Conservation (phyloP, 2,113 vertebrate species). For the Cranoglanis bouderius region DNA sequence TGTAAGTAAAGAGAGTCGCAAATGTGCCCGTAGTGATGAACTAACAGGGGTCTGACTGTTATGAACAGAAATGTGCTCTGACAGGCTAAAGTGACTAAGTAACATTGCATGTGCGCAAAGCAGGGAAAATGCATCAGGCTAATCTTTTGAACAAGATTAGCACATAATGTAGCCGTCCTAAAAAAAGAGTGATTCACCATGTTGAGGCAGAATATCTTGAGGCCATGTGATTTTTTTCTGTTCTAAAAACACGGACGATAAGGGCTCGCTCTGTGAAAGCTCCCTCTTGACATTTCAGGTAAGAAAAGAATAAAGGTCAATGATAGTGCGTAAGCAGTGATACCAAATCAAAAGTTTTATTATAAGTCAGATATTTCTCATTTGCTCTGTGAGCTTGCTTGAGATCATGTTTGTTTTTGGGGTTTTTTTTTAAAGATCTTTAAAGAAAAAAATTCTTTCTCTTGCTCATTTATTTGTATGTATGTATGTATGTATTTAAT, state of each 20-base stretch:
- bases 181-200: conserved; percentile 64
- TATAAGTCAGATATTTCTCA: not conserved
- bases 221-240: conserved; percentile 55
- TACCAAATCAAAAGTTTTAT: conserved; percentile 14
- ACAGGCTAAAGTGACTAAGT: conserved; percentile 72
- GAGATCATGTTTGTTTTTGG: not conserved
- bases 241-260: conserved; percentile 55
- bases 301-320: conserved; percentile 41
- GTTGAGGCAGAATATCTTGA: conserved; percentile 55
- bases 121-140: conserved; percentile 65
- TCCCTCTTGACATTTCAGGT: conserved; percentile 47
- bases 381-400: not conserved
- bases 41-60: conserved; percentile 62
- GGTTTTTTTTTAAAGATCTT: not conserved
- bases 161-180: conserved; percentile 70
- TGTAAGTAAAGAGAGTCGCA: conserved; percentile 58
- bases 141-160: conserved; percentile 73
- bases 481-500: not conserved
- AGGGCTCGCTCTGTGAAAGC: conserved; percentile 46
- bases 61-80: conserved; percentile 68
- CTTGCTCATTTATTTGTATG: not conserved
- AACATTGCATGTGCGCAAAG: conserved; percentile 59
- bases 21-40: conserved; percentile 67
- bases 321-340: not conserved
- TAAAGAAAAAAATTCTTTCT: not conserved